Evolutionary conservation across 2,113 vertebrate genomes (phyloP).

Genomic region (Sapayoa aenigma): DNA sequence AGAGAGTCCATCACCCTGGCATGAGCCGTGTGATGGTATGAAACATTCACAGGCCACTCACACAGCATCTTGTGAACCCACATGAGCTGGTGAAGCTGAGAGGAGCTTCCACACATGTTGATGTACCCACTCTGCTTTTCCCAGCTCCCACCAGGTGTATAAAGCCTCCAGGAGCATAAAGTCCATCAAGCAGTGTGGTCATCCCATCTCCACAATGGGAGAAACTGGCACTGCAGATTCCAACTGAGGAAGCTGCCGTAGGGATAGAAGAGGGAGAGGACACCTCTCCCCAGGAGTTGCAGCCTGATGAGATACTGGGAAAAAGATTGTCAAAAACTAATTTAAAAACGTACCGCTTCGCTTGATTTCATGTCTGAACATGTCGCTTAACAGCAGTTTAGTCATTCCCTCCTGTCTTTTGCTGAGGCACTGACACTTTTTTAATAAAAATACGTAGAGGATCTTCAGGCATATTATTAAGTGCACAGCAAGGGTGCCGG

Average conservation of each 20-base stretch:
- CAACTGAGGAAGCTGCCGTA: accelerated
- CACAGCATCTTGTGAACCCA: background rate
- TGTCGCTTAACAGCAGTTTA: constrained; percentile 61
- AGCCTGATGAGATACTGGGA: constrained; percentile 1
- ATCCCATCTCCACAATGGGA: background rate
- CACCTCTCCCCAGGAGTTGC: background rate
- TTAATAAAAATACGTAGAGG: constrained; percentile 37
- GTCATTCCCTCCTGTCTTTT: background rate
- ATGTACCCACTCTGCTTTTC: background rate
- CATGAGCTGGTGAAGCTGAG: background rate
- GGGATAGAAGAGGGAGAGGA: background rate
- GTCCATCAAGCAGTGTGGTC: accelerated
- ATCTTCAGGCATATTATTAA: constrained; percentile 71
- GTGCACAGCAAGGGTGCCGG: constrained; percentile 58
- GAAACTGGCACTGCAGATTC: background rate
- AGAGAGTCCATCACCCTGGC: background rate
- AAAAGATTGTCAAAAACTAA: constrained; percentile 60
- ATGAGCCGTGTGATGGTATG: accelerated
- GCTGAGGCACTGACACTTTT: constrained; percentile 8
- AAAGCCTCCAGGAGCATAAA: background rate
- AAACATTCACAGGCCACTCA: background rate
- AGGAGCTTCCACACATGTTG: accelerated
- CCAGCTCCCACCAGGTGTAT: background rate
- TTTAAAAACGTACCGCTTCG: constrained; percentile 32
- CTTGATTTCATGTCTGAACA: constrained; percentile 69